These are phyloP conservation scores for Trigoniulus corallinus DNA, from an alignment of 1,140 invertebrate genomes.

Conservation along the genomic window DNA sequence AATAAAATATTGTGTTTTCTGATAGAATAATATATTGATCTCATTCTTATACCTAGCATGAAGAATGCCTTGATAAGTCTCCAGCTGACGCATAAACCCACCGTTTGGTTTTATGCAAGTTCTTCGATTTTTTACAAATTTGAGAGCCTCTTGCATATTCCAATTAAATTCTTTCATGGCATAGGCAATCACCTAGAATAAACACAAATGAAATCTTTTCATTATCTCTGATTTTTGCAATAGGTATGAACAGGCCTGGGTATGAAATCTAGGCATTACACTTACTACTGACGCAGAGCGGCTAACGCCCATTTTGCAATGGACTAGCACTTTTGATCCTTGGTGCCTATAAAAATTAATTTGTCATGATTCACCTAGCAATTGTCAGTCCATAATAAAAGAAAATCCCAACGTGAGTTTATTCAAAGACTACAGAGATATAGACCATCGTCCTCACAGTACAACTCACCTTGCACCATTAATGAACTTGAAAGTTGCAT, in stretches of 20 bases:
- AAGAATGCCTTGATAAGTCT: slow-evolving; percentile 81
- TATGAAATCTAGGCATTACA: too few relatives aligned
- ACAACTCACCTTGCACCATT: slow-evolving; percentile 68
- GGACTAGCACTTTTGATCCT: slow-evolving; percentile 82
- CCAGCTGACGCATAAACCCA: slow-evolving; percentile 81
- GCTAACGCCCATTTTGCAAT: slow-evolving; percentile 99
- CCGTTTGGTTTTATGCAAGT: slow-evolving; percentile 90
- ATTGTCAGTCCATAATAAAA: too few relatives aligned
- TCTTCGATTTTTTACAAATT: slow-evolving; percentile 75
- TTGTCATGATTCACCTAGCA: background rate
- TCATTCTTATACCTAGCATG: slow-evolving; percentile 59
- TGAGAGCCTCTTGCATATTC: slow-evolving; percentile 72
- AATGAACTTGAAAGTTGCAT: slow-evolving; percentile 93
- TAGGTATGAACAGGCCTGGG: background rate
- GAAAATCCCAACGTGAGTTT: too few relatives aligned
- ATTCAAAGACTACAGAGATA: too few relatives aligned
- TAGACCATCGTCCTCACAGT: too few relatives aligned
- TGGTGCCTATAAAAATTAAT: slow-evolving; percentile 39
- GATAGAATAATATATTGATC: slow-evolving; percentile 1
- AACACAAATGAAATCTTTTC: background rate
- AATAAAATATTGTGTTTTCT: background rate
- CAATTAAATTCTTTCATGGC: slow-evolving; percentile 95
- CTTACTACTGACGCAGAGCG: slow-evolving; percentile 86
- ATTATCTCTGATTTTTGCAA: background rate
- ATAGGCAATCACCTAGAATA: slow-evolving; percentile 59